These are phyloP conservation scores for Pogonomyrmex californicus DNA, from an alignment of 1,140 invertebrate species.

Conservation along the genomic window DNA sequence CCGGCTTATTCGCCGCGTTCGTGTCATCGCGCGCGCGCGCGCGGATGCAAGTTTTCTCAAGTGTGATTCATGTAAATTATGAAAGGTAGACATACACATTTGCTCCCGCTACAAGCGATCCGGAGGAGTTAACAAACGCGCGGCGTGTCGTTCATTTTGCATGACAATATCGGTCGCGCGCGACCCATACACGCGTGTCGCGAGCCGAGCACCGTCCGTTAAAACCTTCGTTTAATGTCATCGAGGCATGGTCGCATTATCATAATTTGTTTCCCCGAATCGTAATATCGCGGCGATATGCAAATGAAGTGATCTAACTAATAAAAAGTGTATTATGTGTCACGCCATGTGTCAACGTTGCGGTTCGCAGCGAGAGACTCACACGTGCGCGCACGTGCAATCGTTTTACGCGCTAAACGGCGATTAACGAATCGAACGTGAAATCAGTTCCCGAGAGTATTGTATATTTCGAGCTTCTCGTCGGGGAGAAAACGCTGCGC, in stretches of 20 bases:
- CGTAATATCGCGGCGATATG: constrained; percentile 30
- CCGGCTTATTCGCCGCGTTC: neutral
- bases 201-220: neutral
- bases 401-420: neutral
- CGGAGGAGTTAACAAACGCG: constrained; percentile 15
- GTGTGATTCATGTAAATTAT: constrained; percentile 50
- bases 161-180: constrained; percentile 18
- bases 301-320: constrained; percentile 38
- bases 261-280: constrained; percentile 53
- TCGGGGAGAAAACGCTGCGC: constrained; percentile 64
- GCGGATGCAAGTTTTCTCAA: constrained; percentile 16
- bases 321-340: constrained; percentile 34
- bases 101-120: constrained; percentile 6
- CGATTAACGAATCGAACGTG: constrained; percentile 64
- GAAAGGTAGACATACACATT: neutral
- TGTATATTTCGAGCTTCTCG: neutral
- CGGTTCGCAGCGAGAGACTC: neutral
- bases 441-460: constrained; percentile 66
- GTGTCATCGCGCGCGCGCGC: neutral
- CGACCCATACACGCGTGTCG: neutral
- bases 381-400: constrained; percentile 7
- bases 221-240: constrained; percentile 38
- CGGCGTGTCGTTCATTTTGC: constrained; percentile 17
- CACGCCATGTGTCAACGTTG: constrained; percentile 38
- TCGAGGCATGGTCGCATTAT: constrained; percentile 5